Percentiles rank a stretch among this genome's conserved stretches.
phyloP scores from a whole-genome alignment of 2,113 vertebrate genomes.

The Pheucticus melanocephalus region DNA sequence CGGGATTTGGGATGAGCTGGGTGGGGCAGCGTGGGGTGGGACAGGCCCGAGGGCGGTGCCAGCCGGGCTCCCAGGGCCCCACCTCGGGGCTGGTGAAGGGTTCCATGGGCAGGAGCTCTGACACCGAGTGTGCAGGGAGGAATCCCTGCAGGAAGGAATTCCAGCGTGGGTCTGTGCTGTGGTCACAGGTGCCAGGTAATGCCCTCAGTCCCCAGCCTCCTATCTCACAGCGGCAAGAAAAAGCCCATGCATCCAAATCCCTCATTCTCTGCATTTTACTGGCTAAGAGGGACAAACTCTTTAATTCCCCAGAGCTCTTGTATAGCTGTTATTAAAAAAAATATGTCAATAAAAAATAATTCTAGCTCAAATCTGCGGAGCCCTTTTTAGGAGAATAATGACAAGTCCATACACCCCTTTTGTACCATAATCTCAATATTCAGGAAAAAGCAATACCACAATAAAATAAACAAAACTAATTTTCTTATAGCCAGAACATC shows the following conservation, averaged over 20 bases:
- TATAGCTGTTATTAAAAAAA: background rate
- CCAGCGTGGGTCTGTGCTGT: background rate
- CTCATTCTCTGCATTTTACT: background rate
- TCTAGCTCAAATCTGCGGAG: background rate
- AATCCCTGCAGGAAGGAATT: background rate
- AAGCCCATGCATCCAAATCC: background rate
- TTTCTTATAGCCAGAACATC: background rate
- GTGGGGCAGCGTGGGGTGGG: background rate
- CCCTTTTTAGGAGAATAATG: background rate
- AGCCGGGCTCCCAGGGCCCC: too few species aligned
- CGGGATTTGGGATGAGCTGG: background rate
- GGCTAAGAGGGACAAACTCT: background rate
- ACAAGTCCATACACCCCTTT: background rate
- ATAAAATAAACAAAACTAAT: background rate
- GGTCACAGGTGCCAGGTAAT: background rate
- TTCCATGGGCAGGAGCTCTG: background rate
- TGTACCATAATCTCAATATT: background rate
- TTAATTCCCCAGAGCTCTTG: background rate
- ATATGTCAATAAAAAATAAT: background rate
- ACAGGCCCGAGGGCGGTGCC: background rate
- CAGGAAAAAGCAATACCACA: background rate
- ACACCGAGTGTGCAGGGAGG: background rate
- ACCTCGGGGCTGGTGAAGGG: fast-evolving
- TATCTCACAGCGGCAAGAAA: background rate
- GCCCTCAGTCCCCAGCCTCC: background rate